Evolutionary conservation across 2,113 vertebrate species (phyloP).

Genomic region (Sapajus apella): DNA sequence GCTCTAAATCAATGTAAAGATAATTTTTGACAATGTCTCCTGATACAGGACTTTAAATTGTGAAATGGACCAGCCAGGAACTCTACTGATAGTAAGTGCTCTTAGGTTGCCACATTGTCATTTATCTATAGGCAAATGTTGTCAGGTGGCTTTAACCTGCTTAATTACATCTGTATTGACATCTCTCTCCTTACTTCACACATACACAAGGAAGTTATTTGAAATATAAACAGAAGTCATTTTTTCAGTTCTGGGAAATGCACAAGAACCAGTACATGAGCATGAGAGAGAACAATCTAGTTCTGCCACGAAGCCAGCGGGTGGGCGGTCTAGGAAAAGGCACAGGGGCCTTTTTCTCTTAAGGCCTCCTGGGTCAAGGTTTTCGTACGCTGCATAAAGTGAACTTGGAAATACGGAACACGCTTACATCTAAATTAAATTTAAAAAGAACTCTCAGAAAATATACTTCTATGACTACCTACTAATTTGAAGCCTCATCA

Average conservation of each 20-base stretch:
- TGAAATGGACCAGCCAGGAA: neutral
- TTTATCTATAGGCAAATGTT: neutral
- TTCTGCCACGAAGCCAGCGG: neutral
- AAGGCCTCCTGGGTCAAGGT: neutral
- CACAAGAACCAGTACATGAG: neutral
- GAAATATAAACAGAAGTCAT: conserved; percentile 7
- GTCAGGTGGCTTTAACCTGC: neutral
- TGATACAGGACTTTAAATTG: neutral
- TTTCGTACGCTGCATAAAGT: neutral
- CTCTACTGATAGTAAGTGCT: neutral
- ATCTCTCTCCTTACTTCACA: neutral
- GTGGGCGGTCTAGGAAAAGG: neutral
- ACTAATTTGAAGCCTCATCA: conserved; percentile 7
- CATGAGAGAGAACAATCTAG: neutral
- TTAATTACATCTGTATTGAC: neutral
- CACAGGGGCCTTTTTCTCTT: neutral
- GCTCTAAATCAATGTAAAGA: neutral
- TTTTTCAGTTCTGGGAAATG: neutral
- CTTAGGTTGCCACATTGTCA: neutral
- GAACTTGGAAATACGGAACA: neutral
- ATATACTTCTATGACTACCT: neutral
- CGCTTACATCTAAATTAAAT: neutral
- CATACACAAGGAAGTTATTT: conserved; percentile 20
- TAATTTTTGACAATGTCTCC: neutral
- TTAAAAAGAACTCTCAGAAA: neutral